Evolutionary conservation across 2,888 invertebrate species (phyloP).

Genomic region (Hemicrepidius hirtus): DNA sequence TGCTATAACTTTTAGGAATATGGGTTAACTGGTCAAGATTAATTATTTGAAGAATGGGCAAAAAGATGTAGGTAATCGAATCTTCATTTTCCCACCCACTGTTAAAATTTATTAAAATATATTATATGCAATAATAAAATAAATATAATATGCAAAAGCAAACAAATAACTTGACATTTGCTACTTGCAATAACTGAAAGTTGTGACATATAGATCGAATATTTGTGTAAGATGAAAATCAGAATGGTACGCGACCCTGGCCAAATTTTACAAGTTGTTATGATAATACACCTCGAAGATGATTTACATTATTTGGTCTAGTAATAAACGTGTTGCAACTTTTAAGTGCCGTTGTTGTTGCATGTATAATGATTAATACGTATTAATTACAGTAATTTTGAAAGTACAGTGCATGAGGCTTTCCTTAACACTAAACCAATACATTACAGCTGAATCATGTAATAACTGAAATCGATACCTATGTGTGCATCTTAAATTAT

Average conservation of each 20-base stretch:
- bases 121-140: too few relatives aligned
- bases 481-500: not conserved
- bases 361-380: too few relatives aligned
- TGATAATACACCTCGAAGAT: slow-evolving; percentile 20
- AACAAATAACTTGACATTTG: slow-evolving; percentile 24
- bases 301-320: slow-evolving; percentile 6
- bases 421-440: not conserved
- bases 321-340: slow-evolving; percentile 15
- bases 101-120: too few relatives aligned
- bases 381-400: slow-evolving; percentile 5
- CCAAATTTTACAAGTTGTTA: slow-evolving; percentile 18
- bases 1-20: not conserved
- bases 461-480: not conserved
- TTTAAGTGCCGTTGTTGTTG: slow-evolving; percentile 2
- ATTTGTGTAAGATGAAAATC: slow-evolving; percentile 17
- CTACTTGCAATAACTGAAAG: not conserved
- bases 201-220: slow-evolving; percentile 23
- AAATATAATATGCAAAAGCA: too few relatives aligned
- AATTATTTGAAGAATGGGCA: not conserved
- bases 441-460: not conserved
- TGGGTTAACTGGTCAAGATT: slow-evolving; percentile 1
- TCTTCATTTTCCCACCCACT: not conserved
- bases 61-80: not conserved
- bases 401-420: not conserved
- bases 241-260: slow-evolving; percentile 16